phyloP scores from a whole-genome alignment of 2,888 invertebrate genomes.

The Tenthredo amoena region DNA sequence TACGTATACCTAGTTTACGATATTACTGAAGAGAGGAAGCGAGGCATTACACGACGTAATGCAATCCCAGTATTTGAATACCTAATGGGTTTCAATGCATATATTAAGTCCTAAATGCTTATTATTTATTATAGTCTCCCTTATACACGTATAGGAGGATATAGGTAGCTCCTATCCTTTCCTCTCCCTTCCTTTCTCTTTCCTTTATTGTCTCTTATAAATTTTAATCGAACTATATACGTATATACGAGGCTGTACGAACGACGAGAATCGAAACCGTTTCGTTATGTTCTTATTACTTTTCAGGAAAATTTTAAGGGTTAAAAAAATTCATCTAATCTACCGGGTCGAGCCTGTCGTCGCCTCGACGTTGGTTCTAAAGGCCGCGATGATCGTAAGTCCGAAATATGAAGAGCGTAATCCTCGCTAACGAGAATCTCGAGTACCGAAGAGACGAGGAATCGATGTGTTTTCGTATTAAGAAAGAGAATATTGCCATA shows the following conservation, averaged over 20 bases:
- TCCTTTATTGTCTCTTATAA: not conserved
- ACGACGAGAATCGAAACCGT: not conserved
- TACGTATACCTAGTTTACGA: not conserved
- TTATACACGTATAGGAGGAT: not conserved
- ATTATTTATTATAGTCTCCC: constrained; percentile 59
- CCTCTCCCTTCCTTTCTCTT: not conserved
- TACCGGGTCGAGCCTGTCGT: no score
- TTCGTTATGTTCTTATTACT: not conserved
- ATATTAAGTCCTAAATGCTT: constrained; percentile 72
- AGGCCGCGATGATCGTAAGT: no score
- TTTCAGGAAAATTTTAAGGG: not conserved
- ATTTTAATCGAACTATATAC: not conserved
- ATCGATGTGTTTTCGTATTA: not conserved
- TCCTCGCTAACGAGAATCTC: constrained; percentile 74
- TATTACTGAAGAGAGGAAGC: constrained; percentile 28
- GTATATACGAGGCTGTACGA: not conserved
- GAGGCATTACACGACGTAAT: constrained; percentile 63
- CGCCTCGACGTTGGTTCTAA: no score
- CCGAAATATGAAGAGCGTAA: constrained; percentile 70
- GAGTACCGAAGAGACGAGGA: constrained; percentile 56
- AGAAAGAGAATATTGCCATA: not conserved
- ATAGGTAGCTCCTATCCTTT: not conserved
- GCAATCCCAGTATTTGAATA: constrained; percentile 75
- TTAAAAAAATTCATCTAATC: not conserved
- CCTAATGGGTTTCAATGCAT: constrained; percentile 76